These are phyloP conservation scores for Campylomormyrus tamandua DNA, from an alignment of 2,113 vertebrate genomes.

Conservation along the genomic window DNA sequence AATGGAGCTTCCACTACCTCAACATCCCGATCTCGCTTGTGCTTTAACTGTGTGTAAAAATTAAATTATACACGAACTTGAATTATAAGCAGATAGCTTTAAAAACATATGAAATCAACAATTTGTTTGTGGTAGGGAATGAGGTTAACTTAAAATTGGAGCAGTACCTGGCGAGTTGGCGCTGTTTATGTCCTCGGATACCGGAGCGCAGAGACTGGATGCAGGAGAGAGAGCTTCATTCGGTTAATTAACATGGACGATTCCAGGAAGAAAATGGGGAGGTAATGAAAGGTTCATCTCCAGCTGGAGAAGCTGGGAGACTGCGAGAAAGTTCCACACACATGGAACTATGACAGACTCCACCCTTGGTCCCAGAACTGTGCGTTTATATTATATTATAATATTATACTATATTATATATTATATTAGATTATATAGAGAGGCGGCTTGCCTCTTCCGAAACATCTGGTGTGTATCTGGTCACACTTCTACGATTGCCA, in stretches of 20 bases:
- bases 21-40: neutral
- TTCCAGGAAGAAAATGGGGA: neutral
- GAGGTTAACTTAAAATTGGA: neutral
- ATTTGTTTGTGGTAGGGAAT: neutral
- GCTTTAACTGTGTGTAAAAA: constrained; percentile 5
- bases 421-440: no score
- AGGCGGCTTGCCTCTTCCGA: neutral
- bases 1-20: neutral
- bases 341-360: neutral
- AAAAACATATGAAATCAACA: neutral
- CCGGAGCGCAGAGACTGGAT: neutral
- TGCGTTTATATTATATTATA: no score
- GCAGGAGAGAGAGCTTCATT: neutral
- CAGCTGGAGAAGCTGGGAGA: neutral
- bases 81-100: neutral
- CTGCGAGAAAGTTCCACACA: neutral
- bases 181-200: neutral
- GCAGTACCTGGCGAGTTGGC: neutral
- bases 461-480: neutral
- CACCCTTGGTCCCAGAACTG: neutral
- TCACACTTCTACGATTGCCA: neutral
- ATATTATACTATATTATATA: no score
- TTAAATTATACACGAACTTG: neutral
- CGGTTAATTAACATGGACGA: neutral
- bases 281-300: neutral